Evolutionary conservation across 2,113 vertebrate species (phyloP).

Genomic region (Apistogramma diplotaenia): DNA sequence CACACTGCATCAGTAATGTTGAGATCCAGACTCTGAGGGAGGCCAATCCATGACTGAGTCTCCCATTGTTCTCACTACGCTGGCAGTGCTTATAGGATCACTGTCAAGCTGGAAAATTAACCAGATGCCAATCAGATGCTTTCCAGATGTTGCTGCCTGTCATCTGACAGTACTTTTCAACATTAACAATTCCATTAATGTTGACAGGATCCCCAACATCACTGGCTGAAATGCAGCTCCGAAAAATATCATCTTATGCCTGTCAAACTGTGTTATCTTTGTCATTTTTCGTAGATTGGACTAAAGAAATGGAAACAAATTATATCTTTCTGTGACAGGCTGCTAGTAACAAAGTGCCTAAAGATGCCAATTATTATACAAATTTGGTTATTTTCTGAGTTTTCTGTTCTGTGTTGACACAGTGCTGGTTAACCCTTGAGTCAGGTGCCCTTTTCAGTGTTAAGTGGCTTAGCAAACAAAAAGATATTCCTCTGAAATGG

Average conservation of each 20-base stretch:
- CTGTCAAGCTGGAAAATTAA: not conserved
- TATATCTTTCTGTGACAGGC: not conserved
- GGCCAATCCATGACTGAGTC: not conserved
- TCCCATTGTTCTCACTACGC: not conserved
- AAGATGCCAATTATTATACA: not conserved
- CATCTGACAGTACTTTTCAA: too few species aligned
- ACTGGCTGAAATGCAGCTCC: too few species aligned
- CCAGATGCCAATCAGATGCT: too few species aligned
- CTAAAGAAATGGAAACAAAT: too few species aligned
- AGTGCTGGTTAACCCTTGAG: not conserved
- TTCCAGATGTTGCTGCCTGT: too few species aligned
- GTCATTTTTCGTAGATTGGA: too few species aligned
- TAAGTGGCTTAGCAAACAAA: not conserved
- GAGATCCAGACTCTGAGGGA: not conserved
- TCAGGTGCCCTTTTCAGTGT: not conserved
- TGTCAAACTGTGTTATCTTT: too few species aligned
- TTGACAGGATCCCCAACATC: not conserved
- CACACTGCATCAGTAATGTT: not conserved
- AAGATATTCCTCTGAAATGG: not conserved
- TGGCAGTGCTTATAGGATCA: not conserved
- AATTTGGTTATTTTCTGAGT: not conserved
- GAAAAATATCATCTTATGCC: too few species aligned
- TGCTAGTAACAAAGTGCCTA: too few species aligned
- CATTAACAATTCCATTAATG: conserved; percentile 4
- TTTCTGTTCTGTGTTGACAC: not conserved